These are phyloP conservation scores for Turdus rufiventris DNA, from an alignment of 2,113 vertebrate species.

Conservation along the genomic window DNA sequence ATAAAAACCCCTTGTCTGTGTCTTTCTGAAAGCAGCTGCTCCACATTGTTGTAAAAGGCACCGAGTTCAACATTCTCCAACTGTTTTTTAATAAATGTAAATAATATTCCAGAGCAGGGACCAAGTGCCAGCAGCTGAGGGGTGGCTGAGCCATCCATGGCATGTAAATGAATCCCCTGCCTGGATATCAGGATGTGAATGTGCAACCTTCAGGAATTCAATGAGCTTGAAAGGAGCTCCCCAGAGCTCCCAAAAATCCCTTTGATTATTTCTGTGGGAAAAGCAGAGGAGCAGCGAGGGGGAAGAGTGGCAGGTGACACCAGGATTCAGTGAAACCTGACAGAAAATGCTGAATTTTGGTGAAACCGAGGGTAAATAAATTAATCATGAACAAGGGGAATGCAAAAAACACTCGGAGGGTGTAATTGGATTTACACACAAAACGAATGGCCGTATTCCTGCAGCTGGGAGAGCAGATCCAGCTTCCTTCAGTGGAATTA, in stretches of 20 bases:
- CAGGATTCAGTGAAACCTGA: not conserved
- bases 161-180: not conserved
- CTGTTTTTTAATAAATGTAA: not conserved
- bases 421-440: not conserved
- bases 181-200: not conserved
- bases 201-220: not conserved
- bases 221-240: not conserved
- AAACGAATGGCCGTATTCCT: fast-evolving
- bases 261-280: not conserved
- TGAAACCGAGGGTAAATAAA: not conserved
- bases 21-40: not conserved
- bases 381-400: not conserved
- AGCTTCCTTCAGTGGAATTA: not conserved
- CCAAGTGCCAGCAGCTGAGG: not conserved
- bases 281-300: not conserved
- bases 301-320: not conserved
- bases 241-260: not conserved
- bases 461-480: not conserved
- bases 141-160: not conserved
- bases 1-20: not conserved
- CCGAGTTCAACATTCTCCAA: not conserved
- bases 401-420: not conserved
- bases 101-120: not conserved
- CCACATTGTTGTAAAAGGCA: not conserved
- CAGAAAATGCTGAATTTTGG: not conserved